Evolutionary conservation across 2,797 vertebrate genomes (phyloP), one percentile per base, ranked within the genome.

Genomic region (Phataginus tricuspis): DNA sequence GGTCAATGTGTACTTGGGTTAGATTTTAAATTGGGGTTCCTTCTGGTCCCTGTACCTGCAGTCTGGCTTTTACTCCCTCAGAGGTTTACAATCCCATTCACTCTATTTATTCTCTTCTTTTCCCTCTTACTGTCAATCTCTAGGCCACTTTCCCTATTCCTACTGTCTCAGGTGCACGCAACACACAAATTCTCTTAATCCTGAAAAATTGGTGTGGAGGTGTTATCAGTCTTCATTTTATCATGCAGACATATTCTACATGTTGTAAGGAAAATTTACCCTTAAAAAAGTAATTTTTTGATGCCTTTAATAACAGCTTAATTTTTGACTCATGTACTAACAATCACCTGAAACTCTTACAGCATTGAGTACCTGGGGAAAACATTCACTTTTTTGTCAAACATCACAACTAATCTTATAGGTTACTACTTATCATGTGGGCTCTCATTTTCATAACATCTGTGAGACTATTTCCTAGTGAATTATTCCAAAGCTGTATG

Each of bases 381-480:
- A 64, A 45, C 2, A 0, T 23, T 27, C 29, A 84, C 71, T 82
- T 27, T 31, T 21, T 49, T 71, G 37, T 78, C 31, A 83, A 69
- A 37, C 3, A 6, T 90, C 34, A 83, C 78, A 72, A 86, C 19
- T 86, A 91, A 78, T 91, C 94, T 63, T 88, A 45, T 23, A 77
- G 27, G 9, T 71, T 90, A 42, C 74, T 0, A 0, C 23, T 80
- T 64, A 0, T 94, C 9, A 39, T 64, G 61, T 77, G 2, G 1
- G 1, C 51, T 87, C 19, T 92, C 37, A 61, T 91, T 87, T 89
- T 91, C 12, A 37, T 49, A 63, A 78, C 37, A 68, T 59, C 61
- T 78, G 2, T 68, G 53, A 96, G 25, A 79, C n/a, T 94, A 21
- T 90, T 92, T 95, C 19, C n/a, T 85, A 72, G 4, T 92, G 72